These are phyloP conservation scores for Drosophila sproati DNA, from an alignment of 1,140 invertebrate species.

Conservation along the genomic window DNA sequence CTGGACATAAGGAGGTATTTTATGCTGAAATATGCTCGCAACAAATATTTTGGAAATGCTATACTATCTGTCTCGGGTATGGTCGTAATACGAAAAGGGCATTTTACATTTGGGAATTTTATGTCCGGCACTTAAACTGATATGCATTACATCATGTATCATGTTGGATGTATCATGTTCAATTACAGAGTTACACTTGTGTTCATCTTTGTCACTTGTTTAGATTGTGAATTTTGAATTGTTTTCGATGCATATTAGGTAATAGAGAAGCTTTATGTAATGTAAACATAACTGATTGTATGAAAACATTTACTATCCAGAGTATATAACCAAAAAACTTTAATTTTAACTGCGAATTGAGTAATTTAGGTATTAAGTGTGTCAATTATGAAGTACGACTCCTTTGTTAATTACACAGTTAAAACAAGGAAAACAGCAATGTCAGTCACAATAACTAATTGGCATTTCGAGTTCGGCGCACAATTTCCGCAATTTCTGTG, in stretches of 20 bases:
- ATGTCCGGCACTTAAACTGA: slow-evolving; percentile 7
- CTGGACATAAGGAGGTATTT: slow-evolving; percentile 47
- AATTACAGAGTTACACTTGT: not conserved
- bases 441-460: slow-evolving; percentile 34
- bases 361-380: not conserved
- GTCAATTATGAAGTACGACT: not conserved
- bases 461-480: slow-evolving; percentile 6
- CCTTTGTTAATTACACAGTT: slow-evolving; percentile 23
- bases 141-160: slow-evolving; percentile 18
- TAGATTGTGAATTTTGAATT: not conserved
- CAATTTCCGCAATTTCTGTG: slow-evolving; percentile 4
- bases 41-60: slow-evolving; percentile 18
- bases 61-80: slow-evolving; percentile 7
- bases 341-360: too few relatives aligned
- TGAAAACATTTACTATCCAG: too few relatives aligned
- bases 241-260: too few relatives aligned
- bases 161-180: not conserved
- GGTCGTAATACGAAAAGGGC: slow-evolving; percentile 8
- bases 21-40: slow-evolving; percentile 49
- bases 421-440: slow-evolving; percentile 6
- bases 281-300: too few relatives aligned
- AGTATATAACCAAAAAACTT: too few relatives aligned
- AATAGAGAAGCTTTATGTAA: too few relatives aligned
- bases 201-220: slow-evolving; percentile 1
- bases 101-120: slow-evolving; percentile 21